A percentile compares a stretch with the other conserved stretches of the same genome.
phyloP scores from a whole-genome alignment of 1,140 invertebrate genomes.

The Scylla paramamosain region DNA sequence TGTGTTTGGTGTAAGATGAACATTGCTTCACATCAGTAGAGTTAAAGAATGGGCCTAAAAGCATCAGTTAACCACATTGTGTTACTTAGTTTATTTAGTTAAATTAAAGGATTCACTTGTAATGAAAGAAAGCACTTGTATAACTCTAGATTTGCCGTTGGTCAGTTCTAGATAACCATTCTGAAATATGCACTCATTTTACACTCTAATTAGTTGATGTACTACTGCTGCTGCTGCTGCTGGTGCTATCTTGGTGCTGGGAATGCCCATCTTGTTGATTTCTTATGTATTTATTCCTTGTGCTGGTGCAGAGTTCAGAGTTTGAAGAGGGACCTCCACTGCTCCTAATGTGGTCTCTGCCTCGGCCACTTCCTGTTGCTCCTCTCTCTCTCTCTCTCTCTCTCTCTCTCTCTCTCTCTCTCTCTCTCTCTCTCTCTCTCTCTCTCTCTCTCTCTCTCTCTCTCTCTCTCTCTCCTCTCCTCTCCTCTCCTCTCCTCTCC shows the following conservation, averaged over 20 bases:
- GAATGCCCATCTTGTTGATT: neutral
- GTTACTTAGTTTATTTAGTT: neutral
- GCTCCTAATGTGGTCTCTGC: neutral
- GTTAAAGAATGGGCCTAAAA: neutral
- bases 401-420: neutral
- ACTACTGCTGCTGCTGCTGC: neutral
- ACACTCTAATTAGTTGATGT: neutral
- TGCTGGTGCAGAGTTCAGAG: neutral
- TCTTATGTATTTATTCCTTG: neutral
- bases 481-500: neutral
- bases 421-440: neutral
- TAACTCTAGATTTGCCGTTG: neutral
- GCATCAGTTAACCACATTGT: neutral
- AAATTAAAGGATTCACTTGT: neutral
- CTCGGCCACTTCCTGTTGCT: neutral
- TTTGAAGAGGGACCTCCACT: neutral
- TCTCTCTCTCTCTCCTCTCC: neutral
- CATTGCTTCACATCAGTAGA: neutral
- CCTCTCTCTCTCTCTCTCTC: neutral
- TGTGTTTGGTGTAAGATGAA: neutral
- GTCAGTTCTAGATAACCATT: no score
- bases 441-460: constrained; percentile 20
- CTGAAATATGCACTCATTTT: neutral
- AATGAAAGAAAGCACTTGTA: neutral
- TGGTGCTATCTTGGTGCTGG: neutral